Percentiles rank a stretch among this genome's conserved stretches.
Evolutionary conservation across 2,113 vertebrate genomes (phyloP).

Genomic region (Euleptes europaea): DNA sequence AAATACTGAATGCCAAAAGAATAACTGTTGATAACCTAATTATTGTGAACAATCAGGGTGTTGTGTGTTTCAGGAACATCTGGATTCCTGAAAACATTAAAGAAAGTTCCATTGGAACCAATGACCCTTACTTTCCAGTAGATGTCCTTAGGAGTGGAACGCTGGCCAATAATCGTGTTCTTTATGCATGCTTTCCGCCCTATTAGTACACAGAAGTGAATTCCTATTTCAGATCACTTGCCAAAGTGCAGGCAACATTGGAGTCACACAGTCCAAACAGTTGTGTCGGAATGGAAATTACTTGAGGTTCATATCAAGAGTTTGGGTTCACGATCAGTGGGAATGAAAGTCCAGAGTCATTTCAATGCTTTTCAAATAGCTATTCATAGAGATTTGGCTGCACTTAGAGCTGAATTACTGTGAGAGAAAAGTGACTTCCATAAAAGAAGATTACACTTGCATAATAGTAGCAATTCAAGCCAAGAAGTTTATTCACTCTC

Average conservation of each 20-base stretch:
- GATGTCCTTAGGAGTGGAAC: too few relatives aligned
- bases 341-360: not conserved
- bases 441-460: slow-evolving; percentile 21
- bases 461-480: slow-evolving; percentile 20
- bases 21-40: not conserved
- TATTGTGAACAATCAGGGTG: not conserved
- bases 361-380: slow-evolving; percentile 1
- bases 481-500: slow-evolving; percentile 26
- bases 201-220: not conserved
- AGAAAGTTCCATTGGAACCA: not conserved
- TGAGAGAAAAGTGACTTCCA: slow-evolving; percentile 10
- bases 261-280: not conserved
- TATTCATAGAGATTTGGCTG: slow-evolving; percentile 5
- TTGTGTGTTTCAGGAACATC: too few relatives aligned
- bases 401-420: slow-evolving; percentile 13
- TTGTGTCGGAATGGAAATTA: not conserved
- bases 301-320: not conserved
- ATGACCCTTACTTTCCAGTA: not conserved
- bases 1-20: not conserved
- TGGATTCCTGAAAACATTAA: not conserved
- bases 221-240: not conserved
- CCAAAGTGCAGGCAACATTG: not conserved
- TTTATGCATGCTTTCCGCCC: not conserved
- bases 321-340: not conserved
- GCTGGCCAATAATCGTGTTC: not conserved